Base-by-base conservation (phyloP, 1,140 invertebrate genomes). In the Microplitis demolitor region DNA sequence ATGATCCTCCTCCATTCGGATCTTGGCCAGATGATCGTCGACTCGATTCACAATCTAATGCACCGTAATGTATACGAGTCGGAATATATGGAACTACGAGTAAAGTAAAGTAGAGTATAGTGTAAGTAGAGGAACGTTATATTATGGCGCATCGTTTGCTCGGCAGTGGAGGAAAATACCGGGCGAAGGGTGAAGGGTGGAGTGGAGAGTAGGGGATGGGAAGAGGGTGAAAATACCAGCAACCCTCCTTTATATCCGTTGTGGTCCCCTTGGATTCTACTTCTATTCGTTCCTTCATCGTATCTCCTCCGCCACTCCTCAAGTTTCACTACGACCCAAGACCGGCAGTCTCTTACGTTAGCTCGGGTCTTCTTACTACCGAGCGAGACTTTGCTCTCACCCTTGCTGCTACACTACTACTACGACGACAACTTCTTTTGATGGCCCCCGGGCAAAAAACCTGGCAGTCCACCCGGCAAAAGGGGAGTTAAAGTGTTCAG, bases 231-330 rank as follows among this genome's bases (percentile, higher is more conserved):
- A 45, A 45, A 45, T 45, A 45, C 39, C 39, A 45, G 39, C 39
- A 11, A 45, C 39, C 39, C 39, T 45, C 39, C 39, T 45, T 37
- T 62, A 37, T 39, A 60, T 53, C 67, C 56, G 54, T 69, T 71
- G 75, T 74, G 73, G 76, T 83, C 82, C 80, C 83, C 76, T 79
- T 83, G 78, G 80, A 85, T 85, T 79, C 82, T 80, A 24, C 66
- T 45, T 64, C 63, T 63, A 16, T 64, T 45, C 61, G 39, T 45
- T 45, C 39, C 39, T 45, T 66, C 34, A 9, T 9, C 39, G 39
- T 60, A 78, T 78, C 83, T 80, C 81, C 84, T 83, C 82, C 82
- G 80, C 84, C 83, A 83, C 80, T 82, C 75, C 14, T 45, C 39
- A 6, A 45, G 39, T 45, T 45, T 45, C 39, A 45, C 39, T 24